Conservation (phyloP, 2,888 invertebrate species). For the Phoenoteleia sp. region DNA sequence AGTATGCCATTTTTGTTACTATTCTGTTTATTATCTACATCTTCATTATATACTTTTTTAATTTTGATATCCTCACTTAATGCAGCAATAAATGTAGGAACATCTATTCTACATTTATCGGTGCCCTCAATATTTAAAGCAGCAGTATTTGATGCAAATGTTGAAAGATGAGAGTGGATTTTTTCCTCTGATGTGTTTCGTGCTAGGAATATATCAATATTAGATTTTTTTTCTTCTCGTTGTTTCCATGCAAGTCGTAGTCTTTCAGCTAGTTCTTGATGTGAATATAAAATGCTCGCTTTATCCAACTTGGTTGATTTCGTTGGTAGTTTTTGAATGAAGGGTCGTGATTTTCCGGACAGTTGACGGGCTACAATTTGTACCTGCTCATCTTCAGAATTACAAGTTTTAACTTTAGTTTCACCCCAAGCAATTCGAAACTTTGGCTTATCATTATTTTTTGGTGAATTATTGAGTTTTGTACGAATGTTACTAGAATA, state of each 20-base stretch:
- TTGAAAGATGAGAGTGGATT: conserved; percentile 81
- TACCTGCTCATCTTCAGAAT: conserved; percentile 75
- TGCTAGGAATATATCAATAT: conserved; percentile 89
- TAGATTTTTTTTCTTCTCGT: conserved; percentile 87
- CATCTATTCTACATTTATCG: conserved; percentile 52
- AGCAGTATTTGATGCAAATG: conserved; percentile 46
- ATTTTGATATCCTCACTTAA: background rate
- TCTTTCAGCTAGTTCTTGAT: conserved; percentile 87
- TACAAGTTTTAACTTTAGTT: conserved; percentile 45
- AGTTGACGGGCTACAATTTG: conserved; percentile 84
- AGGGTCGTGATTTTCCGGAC: conserved; percentile 76
- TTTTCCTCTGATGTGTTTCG: conserved; percentile 86
- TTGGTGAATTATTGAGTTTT: conserved; percentile 68
- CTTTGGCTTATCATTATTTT: conserved; percentile 76
- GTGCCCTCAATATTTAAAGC: conserved; percentile 5
- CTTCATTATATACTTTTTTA: background rate
- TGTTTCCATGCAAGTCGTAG: conserved; percentile 87
- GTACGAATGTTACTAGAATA: conserved; percentile 71
- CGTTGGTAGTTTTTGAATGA: conserved; percentile 49
- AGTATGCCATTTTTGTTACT: no score
- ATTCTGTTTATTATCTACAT: no score
- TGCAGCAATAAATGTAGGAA: conserved; percentile 13
- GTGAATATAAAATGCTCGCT: conserved; percentile 84
- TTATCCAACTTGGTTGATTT: conserved; percentile 72
- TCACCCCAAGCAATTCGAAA: conserved; percentile 84